Percentiles rank a stretch among this genome's conserved stretches.
Evolutionary conservation across 2,113 vertebrate genomes (phyloP).

Genomic region (Lophotis ruficrista): DNA sequence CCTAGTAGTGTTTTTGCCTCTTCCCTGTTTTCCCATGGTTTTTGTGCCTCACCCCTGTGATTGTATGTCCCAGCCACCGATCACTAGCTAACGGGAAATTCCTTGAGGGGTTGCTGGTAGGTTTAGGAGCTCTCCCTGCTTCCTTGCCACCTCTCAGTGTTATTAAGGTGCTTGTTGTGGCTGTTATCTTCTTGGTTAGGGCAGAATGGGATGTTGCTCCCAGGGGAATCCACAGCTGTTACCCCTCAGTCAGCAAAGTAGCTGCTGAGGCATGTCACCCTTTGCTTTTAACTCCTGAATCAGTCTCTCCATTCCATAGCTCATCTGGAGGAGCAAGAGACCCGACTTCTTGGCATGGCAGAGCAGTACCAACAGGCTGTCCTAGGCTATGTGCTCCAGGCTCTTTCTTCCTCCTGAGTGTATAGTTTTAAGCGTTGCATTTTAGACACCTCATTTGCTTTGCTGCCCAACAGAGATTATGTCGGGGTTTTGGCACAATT

Average conservation of each 20-base stretch:
- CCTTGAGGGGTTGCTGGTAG: not conserved
- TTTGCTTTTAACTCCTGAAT: not conserved
- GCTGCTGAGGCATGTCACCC: conserved; percentile 1
- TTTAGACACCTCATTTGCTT: conserved; percentile 55
- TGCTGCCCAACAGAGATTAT: conserved; percentile 57
- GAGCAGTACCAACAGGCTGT: not conserved
- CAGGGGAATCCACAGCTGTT: conserved; percentile 33
- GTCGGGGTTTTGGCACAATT: conserved; percentile 6
- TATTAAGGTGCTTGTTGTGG: not conserved
- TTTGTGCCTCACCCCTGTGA: not conserved
- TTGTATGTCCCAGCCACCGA: not conserved
- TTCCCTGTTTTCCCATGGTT: not conserved
- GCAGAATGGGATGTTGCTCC: conserved; percentile 14
- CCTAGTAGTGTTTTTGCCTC: not conserved
- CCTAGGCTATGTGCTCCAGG: conserved; percentile 17
- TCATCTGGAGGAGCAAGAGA: not conserved
- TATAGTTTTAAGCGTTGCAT: conserved; percentile 5
- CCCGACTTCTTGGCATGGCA: not conserved
- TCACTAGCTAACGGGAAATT: not conserved
- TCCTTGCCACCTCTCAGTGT: not conserved
- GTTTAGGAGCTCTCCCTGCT: not conserved
- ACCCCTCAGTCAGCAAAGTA: conserved; percentile 44
- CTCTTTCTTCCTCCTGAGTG: not conserved
- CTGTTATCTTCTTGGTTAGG: conserved; percentile 23
- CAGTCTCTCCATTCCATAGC: accelerated